Conservation (phyloP, 1,140 invertebrate species). For the Brachystomella parvula region DNA sequence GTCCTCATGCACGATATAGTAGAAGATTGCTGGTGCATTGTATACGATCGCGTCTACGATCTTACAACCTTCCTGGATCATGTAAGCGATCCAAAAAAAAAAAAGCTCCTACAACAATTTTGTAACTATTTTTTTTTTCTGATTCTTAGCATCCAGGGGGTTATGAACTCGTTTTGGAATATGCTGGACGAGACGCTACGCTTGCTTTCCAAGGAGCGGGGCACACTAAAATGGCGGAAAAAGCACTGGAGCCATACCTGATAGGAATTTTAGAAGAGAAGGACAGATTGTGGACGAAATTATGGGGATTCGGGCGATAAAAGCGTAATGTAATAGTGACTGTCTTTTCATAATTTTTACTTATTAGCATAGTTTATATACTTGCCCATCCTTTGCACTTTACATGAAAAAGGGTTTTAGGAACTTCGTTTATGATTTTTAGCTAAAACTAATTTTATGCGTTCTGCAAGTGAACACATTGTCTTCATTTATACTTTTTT, state of each 20-base stretch:
- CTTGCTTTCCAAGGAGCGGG: slow-evolving; percentile 71
- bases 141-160: slow-evolving; percentile 70
- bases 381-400: too few relatives aligned
- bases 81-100: slow-evolving; percentile 40
- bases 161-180: slow-evolving; percentile 69
- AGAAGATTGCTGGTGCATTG: slow-evolving; percentile 52
- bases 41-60: slow-evolving; percentile 54
- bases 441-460: too few relatives aligned
- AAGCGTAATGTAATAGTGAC: neutral
- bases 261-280: slow-evolving; percentile 62
- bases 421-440: too few relatives aligned
- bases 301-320: neutral
- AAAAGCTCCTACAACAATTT: slow-evolving; percentile 50
- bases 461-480: too few relatives aligned
- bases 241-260: slow-evolving; percentile 54
- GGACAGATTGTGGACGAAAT: slow-evolving; percentile 54
- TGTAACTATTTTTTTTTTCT: slow-evolving; percentile 27
- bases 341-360: neutral
- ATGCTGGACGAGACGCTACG: slow-evolving; percentile 78
- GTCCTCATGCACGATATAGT: slow-evolving; percentile 49
- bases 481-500: too few relatives aligned
- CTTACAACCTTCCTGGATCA: slow-evolving; percentile 53
- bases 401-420: too few relatives aligned
- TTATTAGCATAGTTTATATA: too few relatives aligned
- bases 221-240: slow-evolving; percentile 57